phyloP scores from a whole-genome alignment of 2,888 invertebrate species.

The Andricus quercusramuli region DNA sequence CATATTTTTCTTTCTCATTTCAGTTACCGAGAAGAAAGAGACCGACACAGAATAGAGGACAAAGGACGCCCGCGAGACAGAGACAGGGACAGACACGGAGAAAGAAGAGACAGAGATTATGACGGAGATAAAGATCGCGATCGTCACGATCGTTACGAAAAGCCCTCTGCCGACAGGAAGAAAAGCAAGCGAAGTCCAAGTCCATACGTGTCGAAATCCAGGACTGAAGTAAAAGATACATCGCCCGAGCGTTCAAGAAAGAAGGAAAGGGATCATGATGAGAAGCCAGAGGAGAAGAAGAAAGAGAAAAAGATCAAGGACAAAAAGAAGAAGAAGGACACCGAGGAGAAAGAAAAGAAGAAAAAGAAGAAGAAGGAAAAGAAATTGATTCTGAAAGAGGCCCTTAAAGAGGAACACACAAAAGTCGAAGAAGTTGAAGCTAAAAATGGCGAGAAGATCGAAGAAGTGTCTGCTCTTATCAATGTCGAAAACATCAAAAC shows the following conservation, averaged over 20 bases:
- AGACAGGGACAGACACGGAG: constrained; percentile 63
- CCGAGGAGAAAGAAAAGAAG: constrained; percentile 81
- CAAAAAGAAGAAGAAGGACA: constrained; percentile 80
- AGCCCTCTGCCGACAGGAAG: constrained; percentile 69
- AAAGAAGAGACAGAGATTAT: constrained; percentile 69
- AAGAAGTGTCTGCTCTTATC: constrained; percentile 58
- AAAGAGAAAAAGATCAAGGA: constrained; percentile 79
- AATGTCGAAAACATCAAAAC: constrained; percentile 60
- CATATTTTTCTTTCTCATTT: neutral
- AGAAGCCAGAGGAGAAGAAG: constrained; percentile 76
- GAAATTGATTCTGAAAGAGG: constrained; percentile 72
- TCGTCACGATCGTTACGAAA: constrained; percentile 77
- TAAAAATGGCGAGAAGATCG: constrained; percentile 63
- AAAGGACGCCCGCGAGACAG: constrained; percentile 79
- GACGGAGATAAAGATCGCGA: constrained; percentile 77
- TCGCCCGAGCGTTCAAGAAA: constrained; percentile 78
- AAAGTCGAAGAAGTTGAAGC: constrained; percentile 52
- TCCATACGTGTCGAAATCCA: constrained; percentile 70
- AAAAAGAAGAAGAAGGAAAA: constrained; percentile 74
- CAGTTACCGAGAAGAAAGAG: constrained; percentile 76
- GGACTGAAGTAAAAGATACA: constrained; percentile 76
- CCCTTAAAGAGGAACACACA: constrained; percentile 59
- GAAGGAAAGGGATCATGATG: constrained; percentile 81
- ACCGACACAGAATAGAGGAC: constrained; percentile 73
- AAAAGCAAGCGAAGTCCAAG: constrained; percentile 76